Conservation (phyloP, 2,888 invertebrate genomes). For the Polia nebulosa region DNA sequence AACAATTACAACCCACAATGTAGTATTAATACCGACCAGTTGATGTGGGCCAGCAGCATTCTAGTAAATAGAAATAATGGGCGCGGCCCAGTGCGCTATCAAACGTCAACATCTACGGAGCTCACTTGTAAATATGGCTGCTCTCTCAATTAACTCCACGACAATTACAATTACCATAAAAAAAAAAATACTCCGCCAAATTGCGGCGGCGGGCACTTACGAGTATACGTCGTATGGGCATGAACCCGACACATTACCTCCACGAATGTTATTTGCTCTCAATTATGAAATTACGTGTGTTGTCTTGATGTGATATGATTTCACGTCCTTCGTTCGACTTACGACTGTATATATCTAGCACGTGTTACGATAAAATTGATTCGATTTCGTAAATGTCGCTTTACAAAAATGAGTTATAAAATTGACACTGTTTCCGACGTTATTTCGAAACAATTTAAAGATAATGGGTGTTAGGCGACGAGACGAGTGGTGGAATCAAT, state of each 20-base stretch:
- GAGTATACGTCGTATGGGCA: constrained; percentile 57
- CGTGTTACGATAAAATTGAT: constrained; percentile 63
- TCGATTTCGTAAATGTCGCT: constrained; percentile 61
- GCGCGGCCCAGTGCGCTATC: constrained; percentile 76
- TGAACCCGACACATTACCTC: constrained; percentile 67
- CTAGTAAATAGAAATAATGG: constrained; percentile 84
- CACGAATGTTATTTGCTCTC: constrained; percentile 75
- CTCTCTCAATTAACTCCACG: constrained; percentile 84
- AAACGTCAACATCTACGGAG: constrained; percentile 77
- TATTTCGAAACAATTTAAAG: constrained; percentile 81
- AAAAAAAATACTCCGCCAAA: constrained; percentile 86
- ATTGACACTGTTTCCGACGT: constrained; percentile 74
- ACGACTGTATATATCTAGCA: constrained; percentile 12
- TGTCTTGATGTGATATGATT: constrained; percentile 58
- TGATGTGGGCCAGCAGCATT: constrained; percentile 71
- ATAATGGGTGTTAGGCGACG: constrained; percentile 80
- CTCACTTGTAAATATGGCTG: constrained; percentile 82
- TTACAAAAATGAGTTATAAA: constrained; percentile 68
- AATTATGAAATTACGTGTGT: constrained; percentile 71
- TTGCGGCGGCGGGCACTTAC: constrained; percentile 78
- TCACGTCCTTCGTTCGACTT: constrained; percentile 42
- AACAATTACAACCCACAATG: constrained; percentile 64
- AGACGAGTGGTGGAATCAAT: constrained; percentile 78
- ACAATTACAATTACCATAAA: constrained; percentile 88
- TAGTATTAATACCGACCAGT: constrained; percentile 67